Evolutionary conservation across 2,797 vertebrate species (phyloP).

Genomic region (Peromyscus nudipes): DNA sequence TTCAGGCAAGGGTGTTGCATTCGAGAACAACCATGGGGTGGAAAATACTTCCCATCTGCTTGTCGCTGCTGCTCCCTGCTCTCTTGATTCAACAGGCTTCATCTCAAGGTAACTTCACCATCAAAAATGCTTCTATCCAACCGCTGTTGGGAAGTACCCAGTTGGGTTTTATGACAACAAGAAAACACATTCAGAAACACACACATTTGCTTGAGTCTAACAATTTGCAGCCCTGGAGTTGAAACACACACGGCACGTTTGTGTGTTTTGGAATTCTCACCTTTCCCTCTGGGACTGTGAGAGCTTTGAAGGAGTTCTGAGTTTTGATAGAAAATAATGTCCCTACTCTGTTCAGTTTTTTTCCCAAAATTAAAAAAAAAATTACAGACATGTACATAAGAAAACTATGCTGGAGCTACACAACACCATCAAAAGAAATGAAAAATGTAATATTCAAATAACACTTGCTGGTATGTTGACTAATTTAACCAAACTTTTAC

Average conservation of each 20-base stretch:
- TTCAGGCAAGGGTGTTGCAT: slow-evolving; percentile 76
- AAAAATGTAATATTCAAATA: neutral
- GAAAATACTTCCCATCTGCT: slow-evolving; percentile 78
- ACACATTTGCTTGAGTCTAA: slow-evolving; percentile 30
- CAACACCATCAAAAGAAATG: slow-evolving; percentile 21
- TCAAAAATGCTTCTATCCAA: slow-evolving; percentile 20
- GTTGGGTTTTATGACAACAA: neutral
- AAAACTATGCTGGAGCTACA: neutral
- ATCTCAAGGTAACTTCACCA: slow-evolving; percentile 88
- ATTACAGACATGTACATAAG: neutral
- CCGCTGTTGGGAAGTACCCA: neutral
- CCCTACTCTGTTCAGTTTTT: neutral
- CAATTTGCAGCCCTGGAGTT: neutral
- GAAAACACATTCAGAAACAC: slow-evolving; percentile 20
- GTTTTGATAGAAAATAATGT: slow-evolving; percentile 27
- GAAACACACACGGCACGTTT: neutral
- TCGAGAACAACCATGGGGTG: slow-evolving; percentile 83
- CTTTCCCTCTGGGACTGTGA: neutral
- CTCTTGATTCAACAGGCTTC: slow-evolving; percentile 84
- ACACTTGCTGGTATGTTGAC: neutral
- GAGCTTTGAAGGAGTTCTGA: slow-evolving; percentile 49
- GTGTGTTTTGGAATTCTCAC: slow-evolving; percentile 15
- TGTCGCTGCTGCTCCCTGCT: slow-evolving; percentile 81
- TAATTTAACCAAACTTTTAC: neutral
- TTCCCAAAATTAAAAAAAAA: slow-evolving; percentile 4